A percentile compares a stretch with the other conserved stretches of the same genome.
Conservation (phyloP, 1,140 invertebrate genomes). For the Yoshiicerus persimilis region DNA sequence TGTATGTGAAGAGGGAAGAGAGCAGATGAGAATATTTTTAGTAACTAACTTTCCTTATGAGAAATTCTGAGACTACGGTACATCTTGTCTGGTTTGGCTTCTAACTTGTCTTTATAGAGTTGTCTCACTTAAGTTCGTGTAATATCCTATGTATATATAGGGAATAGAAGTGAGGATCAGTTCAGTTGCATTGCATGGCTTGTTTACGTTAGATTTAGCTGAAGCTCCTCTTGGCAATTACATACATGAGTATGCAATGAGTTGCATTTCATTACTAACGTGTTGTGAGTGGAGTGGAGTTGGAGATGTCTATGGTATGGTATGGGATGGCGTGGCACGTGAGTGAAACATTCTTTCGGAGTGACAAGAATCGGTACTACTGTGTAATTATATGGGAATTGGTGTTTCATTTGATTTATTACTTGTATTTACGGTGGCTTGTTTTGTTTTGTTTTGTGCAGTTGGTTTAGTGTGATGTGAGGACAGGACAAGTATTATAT, state of each 20-base stretch:
- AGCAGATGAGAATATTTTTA: conserved; percentile 12
- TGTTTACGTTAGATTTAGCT: neutral
- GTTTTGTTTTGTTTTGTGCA: neutral
- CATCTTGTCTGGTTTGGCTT: neutral
- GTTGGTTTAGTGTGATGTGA: neutral
- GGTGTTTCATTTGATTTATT: neutral
- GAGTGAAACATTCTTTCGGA: neutral
- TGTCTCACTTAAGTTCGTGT: neutral
- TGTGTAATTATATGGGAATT: neutral
- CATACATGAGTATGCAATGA: neutral
- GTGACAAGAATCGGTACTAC: neutral
- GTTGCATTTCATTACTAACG: neutral
- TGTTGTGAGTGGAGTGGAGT: neutral
- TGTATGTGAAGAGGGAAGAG: neutral
- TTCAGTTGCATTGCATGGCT: neutral
- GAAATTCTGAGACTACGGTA: neutral
- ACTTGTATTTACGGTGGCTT: neutral
- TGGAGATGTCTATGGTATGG: neutral
- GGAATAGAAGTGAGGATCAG: neutral
- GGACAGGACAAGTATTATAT: neutral
- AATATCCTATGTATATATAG: no score
- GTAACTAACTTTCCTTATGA: neutral
- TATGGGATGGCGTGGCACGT: neutral
- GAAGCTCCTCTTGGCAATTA: neutral
- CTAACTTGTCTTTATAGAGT: neutral